Conservation (phyloP, 2,797 vertebrate species). For the Vireo griseus region DNA sequence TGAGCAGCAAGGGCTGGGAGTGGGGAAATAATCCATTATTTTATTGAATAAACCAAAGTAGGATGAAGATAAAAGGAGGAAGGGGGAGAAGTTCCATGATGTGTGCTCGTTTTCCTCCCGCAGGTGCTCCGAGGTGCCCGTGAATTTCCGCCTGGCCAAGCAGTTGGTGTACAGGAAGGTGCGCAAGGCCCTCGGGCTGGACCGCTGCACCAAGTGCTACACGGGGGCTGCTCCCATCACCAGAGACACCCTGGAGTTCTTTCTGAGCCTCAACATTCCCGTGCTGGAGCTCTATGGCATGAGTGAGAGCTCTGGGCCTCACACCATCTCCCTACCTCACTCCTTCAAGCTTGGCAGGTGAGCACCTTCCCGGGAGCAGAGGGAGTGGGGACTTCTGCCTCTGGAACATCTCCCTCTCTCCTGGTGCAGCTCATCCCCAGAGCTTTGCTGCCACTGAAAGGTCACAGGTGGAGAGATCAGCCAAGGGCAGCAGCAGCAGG, state of each 20-base stretch:
- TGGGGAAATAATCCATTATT: not conserved
- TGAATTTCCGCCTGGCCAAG: conserved; percentile 87
- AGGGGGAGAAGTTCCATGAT: rapidly evolving
- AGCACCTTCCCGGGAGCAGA: rapidly evolving
- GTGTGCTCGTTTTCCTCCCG: rapidly evolving
- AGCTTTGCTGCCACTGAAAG: not conserved
- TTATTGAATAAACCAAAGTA: not conserved
- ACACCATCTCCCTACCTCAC: conserved; percentile 71
- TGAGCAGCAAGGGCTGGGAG: not conserved
- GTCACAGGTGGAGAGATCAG: not conserved
- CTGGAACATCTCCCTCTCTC: rapidly evolving
- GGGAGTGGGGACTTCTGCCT: not conserved
- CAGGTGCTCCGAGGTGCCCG: conserved; percentile 61
- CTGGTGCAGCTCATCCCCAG: not conserved
- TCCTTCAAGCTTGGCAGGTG: conserved; percentile 85
- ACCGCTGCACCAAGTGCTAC: conserved; percentile 84
- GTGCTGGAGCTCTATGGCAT: conserved; percentile 90
- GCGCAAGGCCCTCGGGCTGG: conserved; percentile 84
- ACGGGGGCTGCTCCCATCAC: conserved; percentile 88
- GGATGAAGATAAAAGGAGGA: not conserved
- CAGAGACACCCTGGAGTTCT: conserved; percentile 89
- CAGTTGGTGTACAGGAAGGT: conserved; percentile 87
- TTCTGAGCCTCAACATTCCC: conserved; percentile 89
- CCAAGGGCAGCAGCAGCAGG: not conserved
- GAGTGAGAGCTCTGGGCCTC: conserved; percentile 90